Conservation (phyloP, 2,797 vertebrate species). For the Heteromormyrus szaboi region DNA sequence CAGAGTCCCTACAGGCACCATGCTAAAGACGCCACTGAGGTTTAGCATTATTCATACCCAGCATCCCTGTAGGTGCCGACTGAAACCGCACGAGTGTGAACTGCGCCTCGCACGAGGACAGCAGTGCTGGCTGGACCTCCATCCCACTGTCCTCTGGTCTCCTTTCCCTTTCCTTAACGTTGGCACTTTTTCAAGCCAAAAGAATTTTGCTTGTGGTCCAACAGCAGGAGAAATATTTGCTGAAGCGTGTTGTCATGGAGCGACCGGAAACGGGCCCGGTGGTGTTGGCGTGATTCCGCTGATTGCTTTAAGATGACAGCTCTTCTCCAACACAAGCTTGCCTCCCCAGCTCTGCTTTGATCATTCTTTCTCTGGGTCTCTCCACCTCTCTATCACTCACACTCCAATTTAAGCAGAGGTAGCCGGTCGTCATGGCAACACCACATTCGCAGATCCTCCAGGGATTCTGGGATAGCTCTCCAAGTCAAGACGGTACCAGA, state of each 20-base stretch:
- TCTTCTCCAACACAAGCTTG: background rate
- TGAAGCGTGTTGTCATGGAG: background rate
- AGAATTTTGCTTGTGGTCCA: background rate
- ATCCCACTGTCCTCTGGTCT: background rate
- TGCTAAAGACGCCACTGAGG: background rate
- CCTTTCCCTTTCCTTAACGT: background rate
- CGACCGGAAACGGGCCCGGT: background rate
- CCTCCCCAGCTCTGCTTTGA: conserved; percentile 23
- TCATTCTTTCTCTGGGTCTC: conserved; percentile 27
- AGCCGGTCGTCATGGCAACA: conserved; percentile 49
- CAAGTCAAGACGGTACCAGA: conserved; percentile 31
- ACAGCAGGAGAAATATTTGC: background rate
- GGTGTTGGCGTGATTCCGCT: background rate
- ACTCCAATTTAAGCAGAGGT: conserved; percentile 42
- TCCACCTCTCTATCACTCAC: conserved; percentile 28
- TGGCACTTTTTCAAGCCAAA: background rate
- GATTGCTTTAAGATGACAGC: background rate
- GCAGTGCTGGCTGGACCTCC: background rate
- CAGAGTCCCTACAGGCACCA: background rate
- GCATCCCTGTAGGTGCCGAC: background rate
- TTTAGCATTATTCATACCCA: background rate
- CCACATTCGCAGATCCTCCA: conserved; percentile 40
- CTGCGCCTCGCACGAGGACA: background rate
- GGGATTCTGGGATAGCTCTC: conserved; percentile 46
- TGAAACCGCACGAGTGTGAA: background rate